These are phyloP conservation scores for Drosophila teissieri DNA, from an alignment of 1,140 invertebrate genomes.

Conservation along the genomic window DNA sequence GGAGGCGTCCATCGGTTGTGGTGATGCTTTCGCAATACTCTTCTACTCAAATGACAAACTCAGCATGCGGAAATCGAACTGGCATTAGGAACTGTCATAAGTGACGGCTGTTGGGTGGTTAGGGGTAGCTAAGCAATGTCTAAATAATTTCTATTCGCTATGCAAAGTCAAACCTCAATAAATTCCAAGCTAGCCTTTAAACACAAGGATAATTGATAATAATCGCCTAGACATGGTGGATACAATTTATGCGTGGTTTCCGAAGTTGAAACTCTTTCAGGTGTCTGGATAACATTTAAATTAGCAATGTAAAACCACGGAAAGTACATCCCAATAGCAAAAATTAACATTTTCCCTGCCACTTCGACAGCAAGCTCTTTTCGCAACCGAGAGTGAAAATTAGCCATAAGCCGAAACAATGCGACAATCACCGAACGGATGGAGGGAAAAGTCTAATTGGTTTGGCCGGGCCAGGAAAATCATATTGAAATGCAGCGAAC, in stretches of 20 bases:
- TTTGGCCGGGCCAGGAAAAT: conserved; percentile 49
- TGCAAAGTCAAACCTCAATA: not conserved
- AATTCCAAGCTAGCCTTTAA: too few species aligned
- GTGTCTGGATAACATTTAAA: not conserved
- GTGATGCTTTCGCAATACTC: conserved; percentile 29
- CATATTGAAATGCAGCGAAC: conserved; percentile 59
- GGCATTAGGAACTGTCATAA: not conserved
- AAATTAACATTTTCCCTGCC: conserved; percentile 4
- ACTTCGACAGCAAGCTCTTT: not conserved
- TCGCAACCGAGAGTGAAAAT: conserved; percentile 27
- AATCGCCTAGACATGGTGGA: too few species aligned
- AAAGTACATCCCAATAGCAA: not conserved
- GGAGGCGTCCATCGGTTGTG: conserved; percentile 27
- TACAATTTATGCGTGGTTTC: too few species aligned
- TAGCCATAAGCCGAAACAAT: conserved; percentile 40
- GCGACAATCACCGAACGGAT: conserved; percentile 39
- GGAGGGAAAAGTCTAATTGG: conserved; percentile 49
- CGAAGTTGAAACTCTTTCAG: not conserved
- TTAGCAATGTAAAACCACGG: not conserved
- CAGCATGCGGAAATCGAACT: conserved; percentile 1
- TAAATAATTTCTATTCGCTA: not conserved
- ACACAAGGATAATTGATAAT: too few species aligned
- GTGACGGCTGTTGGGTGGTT: conserved; percentile 18
- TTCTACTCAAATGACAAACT: conserved; percentile 25
- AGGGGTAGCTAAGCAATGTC: too few species aligned